Base-by-base conservation (phyloP, 2,797 vertebrate genomes). In the Echiichthys vipera region DNA sequence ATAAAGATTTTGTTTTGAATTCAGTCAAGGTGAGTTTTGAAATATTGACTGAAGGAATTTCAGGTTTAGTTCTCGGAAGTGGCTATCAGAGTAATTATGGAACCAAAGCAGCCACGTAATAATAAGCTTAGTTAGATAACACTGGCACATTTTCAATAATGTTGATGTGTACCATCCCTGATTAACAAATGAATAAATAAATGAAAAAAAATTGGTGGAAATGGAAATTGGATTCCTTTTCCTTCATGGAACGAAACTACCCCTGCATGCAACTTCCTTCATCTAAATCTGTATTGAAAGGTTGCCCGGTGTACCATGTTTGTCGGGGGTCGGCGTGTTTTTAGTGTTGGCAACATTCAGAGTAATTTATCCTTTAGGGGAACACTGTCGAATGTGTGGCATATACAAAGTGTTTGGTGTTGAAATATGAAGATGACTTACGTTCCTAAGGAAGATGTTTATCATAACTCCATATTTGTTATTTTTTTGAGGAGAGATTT, bases 351-450 rank as follows among this genome's bases (percentile, higher is more conserved):
- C n/a, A n/a, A n/a, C 56, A 65, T 78, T 24, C 43, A 36, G n/a
- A 71, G 58, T 81, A 58, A 78, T 71, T 74, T 71, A 32, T 77
- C 67, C 47, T 82, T 61, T 32, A 78, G 37, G 77, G 59, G 50
- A 64, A 71, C 34, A 40, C 64, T 69, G 51, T 76, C 53, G 74
- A 51, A 75, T 20, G 32, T 54, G 62, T 77, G 59, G 69, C 53
- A 69, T 49, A 43, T 74, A 53, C 65, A 65, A 72, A 82, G 56
- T 54, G 53, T 71, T 71, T 49, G 22, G 47, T 62, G 22, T 42
- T 68, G 22, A 71, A 71, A 72, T 57, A 74, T 51, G 36, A 51
- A 54, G n/a, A 71, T 50, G 53, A 32, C 32, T 5, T 29, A 63
- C 27, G 13, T 62, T 72, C 43, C 46, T 47, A 71, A 73, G 29